Evolutionary conservation across 2,797 vertebrate species (phyloP), one percentile per base, ranked within the genome.

Genomic region (Valencia hispanica): DNA sequence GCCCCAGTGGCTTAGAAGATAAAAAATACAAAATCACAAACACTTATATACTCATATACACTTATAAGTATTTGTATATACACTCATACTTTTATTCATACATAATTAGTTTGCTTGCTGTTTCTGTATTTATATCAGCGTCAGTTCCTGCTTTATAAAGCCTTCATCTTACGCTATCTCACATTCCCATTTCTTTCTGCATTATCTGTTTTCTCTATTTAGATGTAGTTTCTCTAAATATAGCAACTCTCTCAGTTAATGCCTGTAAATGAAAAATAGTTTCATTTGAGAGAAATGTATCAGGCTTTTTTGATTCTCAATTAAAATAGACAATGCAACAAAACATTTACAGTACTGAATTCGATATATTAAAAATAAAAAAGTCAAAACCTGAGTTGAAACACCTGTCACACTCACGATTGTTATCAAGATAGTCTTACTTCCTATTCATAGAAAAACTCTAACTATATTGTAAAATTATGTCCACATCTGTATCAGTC

Each of bases 1-100:
- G 70, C 91, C 0, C 22, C 36, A 41, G 36, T 14, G 22, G 63
- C 36, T 66, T 25, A 15, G 12, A 43, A 63, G 34, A 63, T 20
- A 63, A 41, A 41, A n/a, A 41, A 41, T n/a, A 11, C 12, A 41
- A 65, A 20, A 39, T 65, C 1, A 63, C 22, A 0, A 66, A 22
- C 32, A 66, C n/a, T 65, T n/a, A 15, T n/a, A n/a, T n/a, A n/a
- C n/a, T n/a, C n/a, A n/a, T n/a, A n/a, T n/a, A n/a, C n/a, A n/a
- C n/a, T n/a, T n/a, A n/a, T n/a, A n/a, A n/a, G n/a, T n/a, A n/a
- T n/a, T n/a, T n/a, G n/a, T n/a, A n/a, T n/a, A n/a, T n/a, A 22
- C 32, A 66, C n/a, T 65, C 15, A 15, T 39, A 25, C 27, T 1
- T 34, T 0, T 0, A 41, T 25, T n/a, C 22, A 2, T 66, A 66